These are phyloP conservation scores for Valencia hispanica DNA, from an alignment of 2,797 vertebrate species.

Conservation along the genomic window DNA sequence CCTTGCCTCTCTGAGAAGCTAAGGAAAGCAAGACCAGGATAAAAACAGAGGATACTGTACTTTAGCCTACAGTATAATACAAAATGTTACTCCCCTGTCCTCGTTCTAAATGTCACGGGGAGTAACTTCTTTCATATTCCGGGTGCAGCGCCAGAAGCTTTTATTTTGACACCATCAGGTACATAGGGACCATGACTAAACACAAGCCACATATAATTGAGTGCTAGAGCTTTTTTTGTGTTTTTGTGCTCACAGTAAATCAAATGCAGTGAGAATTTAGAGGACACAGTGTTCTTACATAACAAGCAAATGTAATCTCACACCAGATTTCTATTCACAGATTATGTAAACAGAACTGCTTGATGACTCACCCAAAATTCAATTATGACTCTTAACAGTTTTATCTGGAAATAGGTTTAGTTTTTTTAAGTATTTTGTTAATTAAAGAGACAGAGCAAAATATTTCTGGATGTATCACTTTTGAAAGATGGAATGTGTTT, in stretches of 20 bases:
- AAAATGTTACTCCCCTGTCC: slow-evolving; percentile 49
- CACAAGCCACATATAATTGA: slow-evolving; percentile 63
- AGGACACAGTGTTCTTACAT: slow-evolving; percentile 64
- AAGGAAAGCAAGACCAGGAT: slow-evolving; percentile 60
- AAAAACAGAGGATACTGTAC: slow-evolving; percentile 49
- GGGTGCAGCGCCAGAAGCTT: slow-evolving; percentile 56
- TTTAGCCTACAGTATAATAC: slow-evolving; percentile 55
- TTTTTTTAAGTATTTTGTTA: slow-evolving; percentile 47
- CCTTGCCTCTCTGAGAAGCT: slow-evolving; percentile 55
- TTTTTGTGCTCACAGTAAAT: slow-evolving; percentile 48
- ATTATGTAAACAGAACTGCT: slow-evolving; percentile 74
- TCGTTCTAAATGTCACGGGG: slow-evolving; percentile 46
- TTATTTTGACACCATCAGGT: slow-evolving; percentile 67
- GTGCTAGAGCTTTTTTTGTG: slow-evolving; percentile 33
- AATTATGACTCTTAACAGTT: slow-evolving; percentile 73
- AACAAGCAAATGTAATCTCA: slow-evolving; percentile 74
- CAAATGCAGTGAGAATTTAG: slow-evolving; percentile 61
- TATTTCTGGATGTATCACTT: slow-evolving; percentile 51
- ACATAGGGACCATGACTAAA: slow-evolving; percentile 45
- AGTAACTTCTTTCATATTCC: slow-evolving; percentile 61
- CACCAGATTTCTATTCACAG: slow-evolving; percentile 66
- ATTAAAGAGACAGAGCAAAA: slow-evolving; percentile 57
- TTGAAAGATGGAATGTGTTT: slow-evolving; percentile 43
- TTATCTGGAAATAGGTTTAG: slow-evolving; percentile 71
- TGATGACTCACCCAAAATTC: slow-evolving; percentile 73